phyloP scores from a whole-genome alignment of 2,113 vertebrate genomes.

The Mesocricetus auratus region DNA sequence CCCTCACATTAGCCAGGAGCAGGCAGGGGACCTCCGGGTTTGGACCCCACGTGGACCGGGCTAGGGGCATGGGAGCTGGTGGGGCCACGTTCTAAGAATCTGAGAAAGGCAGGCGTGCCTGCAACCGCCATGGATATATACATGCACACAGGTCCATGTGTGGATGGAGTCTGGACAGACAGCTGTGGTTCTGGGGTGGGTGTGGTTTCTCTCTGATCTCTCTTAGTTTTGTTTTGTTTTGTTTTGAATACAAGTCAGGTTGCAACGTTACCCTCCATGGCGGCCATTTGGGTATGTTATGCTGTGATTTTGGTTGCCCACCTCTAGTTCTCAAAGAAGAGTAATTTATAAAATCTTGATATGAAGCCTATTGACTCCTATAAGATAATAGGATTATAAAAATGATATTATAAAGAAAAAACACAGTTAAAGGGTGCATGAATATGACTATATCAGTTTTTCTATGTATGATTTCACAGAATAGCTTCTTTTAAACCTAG shows the following conservation, averaged over 20 bases:
- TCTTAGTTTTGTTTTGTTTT: not conserved
- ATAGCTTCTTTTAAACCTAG: too few species aligned
- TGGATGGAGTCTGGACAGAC: slow-evolving; percentile 75
- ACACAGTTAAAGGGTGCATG: too few species aligned
- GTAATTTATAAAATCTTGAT: too few species aligned
- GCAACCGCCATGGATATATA: slow-evolving; percentile 80
- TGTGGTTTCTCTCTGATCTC: slow-evolving; percentile 40
- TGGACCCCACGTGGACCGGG: not conserved
- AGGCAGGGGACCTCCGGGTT: not conserved
- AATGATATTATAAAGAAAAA: too few species aligned
- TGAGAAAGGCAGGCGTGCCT: slow-evolving; percentile 85
- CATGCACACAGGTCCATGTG: slow-evolving; percentile 61
- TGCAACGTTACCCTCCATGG: slow-evolving; percentile 79
- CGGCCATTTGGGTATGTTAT: too few species aligned
- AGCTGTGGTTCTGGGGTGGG: slow-evolving; percentile 72
- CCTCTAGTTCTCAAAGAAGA: too few species aligned
- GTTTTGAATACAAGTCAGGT: slow-evolving; percentile 87
- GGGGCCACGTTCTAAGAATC: slow-evolving; percentile 73
- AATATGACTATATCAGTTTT: too few species aligned
- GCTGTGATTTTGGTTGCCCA: too few species aligned
- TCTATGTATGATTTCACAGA: too few species aligned
- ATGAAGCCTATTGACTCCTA: too few species aligned
- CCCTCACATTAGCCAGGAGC: not conserved
- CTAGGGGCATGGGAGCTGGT: not conserved
- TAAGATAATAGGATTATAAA: too few species aligned